A percentile compares a stretch with the other conserved stretches of the same genome.
These are phyloP conservation scores for Rallus crepitans DNA, from an alignment of 2,797 vertebrate genomes.

Conservation along the genomic window DNA sequence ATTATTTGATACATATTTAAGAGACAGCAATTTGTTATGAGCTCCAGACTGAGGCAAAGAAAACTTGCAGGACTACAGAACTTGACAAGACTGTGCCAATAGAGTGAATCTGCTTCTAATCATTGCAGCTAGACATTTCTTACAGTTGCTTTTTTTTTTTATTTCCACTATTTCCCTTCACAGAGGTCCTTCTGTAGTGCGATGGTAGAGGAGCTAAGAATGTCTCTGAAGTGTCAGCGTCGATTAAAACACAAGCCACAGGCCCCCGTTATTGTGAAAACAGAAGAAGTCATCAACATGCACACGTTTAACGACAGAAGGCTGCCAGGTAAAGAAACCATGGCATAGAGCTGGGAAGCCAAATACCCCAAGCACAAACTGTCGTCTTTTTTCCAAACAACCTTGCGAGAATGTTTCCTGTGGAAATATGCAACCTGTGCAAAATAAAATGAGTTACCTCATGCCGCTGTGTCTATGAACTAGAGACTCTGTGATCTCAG, in stretches of 20 bases:
- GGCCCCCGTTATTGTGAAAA: slow-evolving; percentile 95
- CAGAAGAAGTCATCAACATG: slow-evolving; percentile 99
- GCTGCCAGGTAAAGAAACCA: slow-evolving; percentile 99
- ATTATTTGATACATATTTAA: slow-evolving; percentile 60
- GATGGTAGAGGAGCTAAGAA: slow-evolving; percentile 96
- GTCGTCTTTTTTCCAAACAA: slow-evolving; percentile 87
- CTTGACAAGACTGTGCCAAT: background rate
- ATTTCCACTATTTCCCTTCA: slow-evolving; percentile 53
- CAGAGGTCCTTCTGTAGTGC: slow-evolving; percentile 99
- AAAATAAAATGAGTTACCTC: slow-evolving; percentile 97
- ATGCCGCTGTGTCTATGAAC: slow-evolving; percentile 90
- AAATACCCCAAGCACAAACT: slow-evolving; percentile 86
- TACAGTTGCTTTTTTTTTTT: background rate
- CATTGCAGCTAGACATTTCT: background rate
- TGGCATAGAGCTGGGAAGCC: slow-evolving; percentile 90
- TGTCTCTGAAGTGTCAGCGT: slow-evolving; percentile 98
- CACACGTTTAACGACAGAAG: slow-evolving; percentile 99
- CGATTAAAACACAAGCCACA: slow-evolving; percentile 98
- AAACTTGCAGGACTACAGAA: slow-evolving; percentile 10
- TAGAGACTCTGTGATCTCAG: slow-evolving; percentile 85
- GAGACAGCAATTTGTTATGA: slow-evolving; percentile 36
- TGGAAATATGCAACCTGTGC: slow-evolving; percentile 98
- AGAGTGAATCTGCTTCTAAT: slow-evolving; percentile 20
- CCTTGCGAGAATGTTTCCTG: slow-evolving; percentile 98
- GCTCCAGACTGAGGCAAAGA: slow-evolving; percentile 17